phyloP scores from a whole-genome alignment of 1,140 invertebrate genomes.

The Bombus confusus region DNA sequence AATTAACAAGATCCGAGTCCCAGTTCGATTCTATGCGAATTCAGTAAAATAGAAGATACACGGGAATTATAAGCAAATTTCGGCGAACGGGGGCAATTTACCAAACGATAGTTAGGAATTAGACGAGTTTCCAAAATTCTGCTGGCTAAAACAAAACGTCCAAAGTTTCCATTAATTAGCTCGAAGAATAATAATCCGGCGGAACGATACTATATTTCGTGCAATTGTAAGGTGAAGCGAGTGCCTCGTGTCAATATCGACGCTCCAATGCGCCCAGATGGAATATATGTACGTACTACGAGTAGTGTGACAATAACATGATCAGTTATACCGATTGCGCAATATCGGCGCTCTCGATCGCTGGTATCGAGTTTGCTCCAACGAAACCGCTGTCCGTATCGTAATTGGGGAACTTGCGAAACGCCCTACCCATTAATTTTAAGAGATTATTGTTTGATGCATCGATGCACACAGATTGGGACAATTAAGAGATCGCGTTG shows the following conservation, averaged over 20 bases:
- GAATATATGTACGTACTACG: slow-evolving; percentile 19
- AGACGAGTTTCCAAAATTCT: slow-evolving; percentile 32
- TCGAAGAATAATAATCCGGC: slow-evolving; percentile 48
- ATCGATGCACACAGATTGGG: not conserved
- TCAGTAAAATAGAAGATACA: slow-evolving; percentile 18
- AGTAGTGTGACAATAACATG: slow-evolving; percentile 58
- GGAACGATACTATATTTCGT: slow-evolving; percentile 46
- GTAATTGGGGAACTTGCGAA: not conserved
- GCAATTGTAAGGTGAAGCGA: slow-evolving; percentile 45
- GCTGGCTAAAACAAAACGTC: slow-evolving; percentile 47
- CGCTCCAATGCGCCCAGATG: slow-evolving; percentile 42
- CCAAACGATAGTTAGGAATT: not conserved
- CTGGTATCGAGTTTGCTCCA: not conserved
- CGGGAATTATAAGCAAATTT: not conserved
- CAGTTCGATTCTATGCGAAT: slow-evolving; percentile 20
- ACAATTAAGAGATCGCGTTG: not conserved
- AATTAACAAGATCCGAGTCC: not conserved
- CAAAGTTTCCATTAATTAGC: slow-evolving; percentile 47
- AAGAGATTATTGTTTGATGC: not conserved
- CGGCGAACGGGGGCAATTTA: not conserved
- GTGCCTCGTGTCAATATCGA: slow-evolving; percentile 45
- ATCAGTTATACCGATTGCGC: slow-evolving; percentile 47
- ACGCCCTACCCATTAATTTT: not conserved
- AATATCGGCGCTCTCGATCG: slow-evolving; percentile 48
- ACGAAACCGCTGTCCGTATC: not conserved